Conservation (phyloP, 2,888 invertebrate species). For the Craniophora ligustri region DNA sequence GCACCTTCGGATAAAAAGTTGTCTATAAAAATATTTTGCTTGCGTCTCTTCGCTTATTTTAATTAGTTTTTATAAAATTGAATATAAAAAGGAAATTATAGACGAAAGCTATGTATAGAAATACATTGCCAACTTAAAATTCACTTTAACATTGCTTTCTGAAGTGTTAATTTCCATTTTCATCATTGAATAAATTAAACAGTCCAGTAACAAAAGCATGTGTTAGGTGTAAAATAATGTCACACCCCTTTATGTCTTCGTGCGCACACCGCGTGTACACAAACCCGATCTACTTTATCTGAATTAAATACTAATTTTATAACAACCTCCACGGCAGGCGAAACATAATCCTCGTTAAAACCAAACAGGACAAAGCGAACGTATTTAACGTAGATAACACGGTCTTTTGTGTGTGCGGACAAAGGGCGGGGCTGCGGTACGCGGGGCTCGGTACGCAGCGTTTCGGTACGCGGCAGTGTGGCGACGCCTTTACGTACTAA, state of each 20-base stretch:
- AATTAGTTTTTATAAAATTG: conserved; percentile 30
- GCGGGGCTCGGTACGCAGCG: conserved; percentile 18
- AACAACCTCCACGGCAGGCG: conserved; percentile 5
- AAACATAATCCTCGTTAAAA: conserved; percentile 36
- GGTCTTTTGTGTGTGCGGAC: conserved; percentile 41
- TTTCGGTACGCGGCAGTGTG: conserved; percentile 44
- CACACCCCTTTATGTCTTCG: background rate
- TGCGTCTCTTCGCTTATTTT: conserved; percentile 13
- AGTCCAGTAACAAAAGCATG: background rate
- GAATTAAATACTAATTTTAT: conserved; percentile 38
- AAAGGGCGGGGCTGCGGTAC: conserved; percentile 22
- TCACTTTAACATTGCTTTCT: background rate
- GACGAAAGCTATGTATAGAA: background rate
- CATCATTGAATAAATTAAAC: background rate
- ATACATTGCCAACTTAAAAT: background rate
- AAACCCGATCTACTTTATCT: conserved; percentile 1
- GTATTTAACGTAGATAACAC: conserved; percentile 41
- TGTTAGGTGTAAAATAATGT: background rate
- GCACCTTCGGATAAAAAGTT: conserved; percentile 29
- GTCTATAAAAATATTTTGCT: conserved; percentile 39
- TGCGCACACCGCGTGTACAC: background rate
- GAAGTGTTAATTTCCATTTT: background rate
- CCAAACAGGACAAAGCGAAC: conserved; percentile 34
- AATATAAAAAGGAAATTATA: conserved; percentile 5
- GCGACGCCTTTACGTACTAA: conserved; percentile 48